Percentiles rank a stretch among this genome's conserved stretches.
phyloP scores from a whole-genome alignment of 2,888 invertebrate genomes.

The Tenthredo distinguenda region DNA sequence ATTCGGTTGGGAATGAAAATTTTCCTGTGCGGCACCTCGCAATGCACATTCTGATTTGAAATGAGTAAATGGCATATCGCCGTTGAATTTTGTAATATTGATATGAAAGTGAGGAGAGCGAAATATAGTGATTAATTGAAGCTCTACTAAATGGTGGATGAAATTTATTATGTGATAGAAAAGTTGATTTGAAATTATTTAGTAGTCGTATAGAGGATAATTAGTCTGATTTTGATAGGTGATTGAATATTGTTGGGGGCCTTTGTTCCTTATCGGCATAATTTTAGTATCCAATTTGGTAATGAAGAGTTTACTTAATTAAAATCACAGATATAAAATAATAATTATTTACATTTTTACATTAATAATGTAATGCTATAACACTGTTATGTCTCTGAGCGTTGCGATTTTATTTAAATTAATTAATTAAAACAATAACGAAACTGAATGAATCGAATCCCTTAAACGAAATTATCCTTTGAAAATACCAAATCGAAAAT shows the following conservation, averaged over 20 bases:
- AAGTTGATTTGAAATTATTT: background rate
- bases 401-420: background rate
- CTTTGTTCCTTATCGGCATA: slow-evolving; percentile 30
- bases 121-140: background rate
- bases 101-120: slow-evolving; percentile 3
- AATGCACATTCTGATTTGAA: background rate
- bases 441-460: background rate
- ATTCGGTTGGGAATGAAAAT: background rate
- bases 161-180: background rate
- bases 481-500: too few species aligned
- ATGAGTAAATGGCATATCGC: background rate
- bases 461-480: too few species aligned
- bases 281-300: slow-evolving; percentile 8
- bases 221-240: background rate
- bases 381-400: slow-evolving; percentile 48
- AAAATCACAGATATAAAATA: slow-evolving; percentile 50
- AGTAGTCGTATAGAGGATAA: background rate
- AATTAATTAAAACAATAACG: background rate
- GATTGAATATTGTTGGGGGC: background rate
- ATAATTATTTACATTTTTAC: slow-evolving; percentile 51
- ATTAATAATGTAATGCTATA: slow-evolving; percentile 37
- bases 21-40: background rate
- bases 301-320: slow-evolving; percentile 21
- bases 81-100: background rate
- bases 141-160: background rate